phyloP scores from a whole-genome alignment of 1,140 invertebrate genomes.

The Lordiphosa clarofinis region DNA sequence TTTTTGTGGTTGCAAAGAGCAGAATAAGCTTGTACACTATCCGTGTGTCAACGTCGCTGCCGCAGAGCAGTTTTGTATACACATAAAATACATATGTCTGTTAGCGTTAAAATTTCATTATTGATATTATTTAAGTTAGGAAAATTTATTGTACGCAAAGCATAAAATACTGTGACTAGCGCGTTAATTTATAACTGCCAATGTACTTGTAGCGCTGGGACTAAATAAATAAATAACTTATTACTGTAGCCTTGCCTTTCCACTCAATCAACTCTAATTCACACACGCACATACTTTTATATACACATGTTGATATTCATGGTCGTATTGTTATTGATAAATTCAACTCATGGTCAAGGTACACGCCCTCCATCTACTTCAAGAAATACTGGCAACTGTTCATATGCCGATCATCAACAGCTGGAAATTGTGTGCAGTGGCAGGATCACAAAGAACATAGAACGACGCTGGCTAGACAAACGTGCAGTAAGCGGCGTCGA shows the following conservation, averaged over 20 bases:
- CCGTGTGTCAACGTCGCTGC: too few species aligned
- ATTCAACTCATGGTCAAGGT: background rate
- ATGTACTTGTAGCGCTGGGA: too few species aligned
- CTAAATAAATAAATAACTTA: too few species aligned
- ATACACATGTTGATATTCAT: background rate
- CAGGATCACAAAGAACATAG: background rate
- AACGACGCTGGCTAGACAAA: background rate
- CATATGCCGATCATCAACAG: background rate
- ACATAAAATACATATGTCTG: too few species aligned
- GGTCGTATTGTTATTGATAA: background rate
- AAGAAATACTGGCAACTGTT: slow-evolving; percentile 23
- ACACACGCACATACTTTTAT: background rate
- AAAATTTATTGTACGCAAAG: too few species aligned
- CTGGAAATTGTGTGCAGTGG: slow-evolving; percentile 6
- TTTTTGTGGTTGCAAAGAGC: too few species aligned
- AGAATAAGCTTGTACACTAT: too few species aligned
- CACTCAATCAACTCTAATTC: background rate
- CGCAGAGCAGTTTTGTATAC: too few species aligned
- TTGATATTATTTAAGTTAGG: too few species aligned
- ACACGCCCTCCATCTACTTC: background rate
- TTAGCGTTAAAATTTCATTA: too few species aligned
- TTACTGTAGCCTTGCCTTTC: background rate
- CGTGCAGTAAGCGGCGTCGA: background rate
- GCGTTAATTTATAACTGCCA: too few species aligned
- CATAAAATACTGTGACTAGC: too few species aligned